phyloP scores from a whole-genome alignment of 2,113 vertebrate genomes.

The Microtus pennsylvanicus region DNA sequence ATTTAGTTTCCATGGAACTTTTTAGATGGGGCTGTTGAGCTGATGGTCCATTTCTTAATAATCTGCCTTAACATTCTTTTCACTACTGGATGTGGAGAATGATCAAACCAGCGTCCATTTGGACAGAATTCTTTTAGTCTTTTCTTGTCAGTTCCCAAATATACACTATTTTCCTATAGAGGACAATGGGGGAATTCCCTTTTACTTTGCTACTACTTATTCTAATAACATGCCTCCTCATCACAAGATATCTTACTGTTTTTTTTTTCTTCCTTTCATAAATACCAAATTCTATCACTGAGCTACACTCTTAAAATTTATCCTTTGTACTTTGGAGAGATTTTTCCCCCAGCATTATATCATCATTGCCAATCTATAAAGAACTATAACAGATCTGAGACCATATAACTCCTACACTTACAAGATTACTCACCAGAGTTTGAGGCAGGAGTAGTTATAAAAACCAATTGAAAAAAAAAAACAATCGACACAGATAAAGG shows the following conservation, averaged over 20 bases:
- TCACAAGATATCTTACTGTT: neutral
- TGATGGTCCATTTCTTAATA: neutral
- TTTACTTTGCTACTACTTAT: neutral
- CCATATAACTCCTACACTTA: neutral
- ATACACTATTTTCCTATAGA: neutral
- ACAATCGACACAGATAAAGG: neutral
- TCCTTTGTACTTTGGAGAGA: neutral
- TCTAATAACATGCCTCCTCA: neutral
- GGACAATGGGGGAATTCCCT: neutral
- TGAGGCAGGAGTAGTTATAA: neutral
- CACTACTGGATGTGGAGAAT: neutral
- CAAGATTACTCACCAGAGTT: neutral
- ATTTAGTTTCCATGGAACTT: neutral
- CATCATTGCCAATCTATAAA: neutral
- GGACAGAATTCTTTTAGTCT: neutral
- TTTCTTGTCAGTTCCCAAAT: neutral
- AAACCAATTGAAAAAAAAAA: neutral
- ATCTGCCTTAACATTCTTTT: neutral
- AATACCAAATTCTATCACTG: neutral
- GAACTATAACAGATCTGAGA: neutral
- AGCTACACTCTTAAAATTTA: neutral
- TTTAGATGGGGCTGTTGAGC: neutral
- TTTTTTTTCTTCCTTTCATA: neutral
- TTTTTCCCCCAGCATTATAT: neutral
- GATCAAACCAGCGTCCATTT: neutral